Base-by-base conservation (phyloP, 2,888 invertebrate species). In the Tetheella fluctuosa region DNA sequence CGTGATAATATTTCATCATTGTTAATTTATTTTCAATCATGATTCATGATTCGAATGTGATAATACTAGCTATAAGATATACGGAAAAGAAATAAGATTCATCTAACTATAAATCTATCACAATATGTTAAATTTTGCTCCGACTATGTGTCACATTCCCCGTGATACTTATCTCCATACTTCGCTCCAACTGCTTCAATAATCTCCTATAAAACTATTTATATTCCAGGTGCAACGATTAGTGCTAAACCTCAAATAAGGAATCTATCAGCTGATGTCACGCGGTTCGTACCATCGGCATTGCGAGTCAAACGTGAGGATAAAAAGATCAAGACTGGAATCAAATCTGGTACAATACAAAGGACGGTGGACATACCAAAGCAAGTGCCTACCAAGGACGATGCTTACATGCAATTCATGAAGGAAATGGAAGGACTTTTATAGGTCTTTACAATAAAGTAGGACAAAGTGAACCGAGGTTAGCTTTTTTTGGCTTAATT, bases 321-420 rank as follows among this genome's bases (percentile, higher is more conserved):
- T 80, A 96, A 95, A 74, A 95, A 95, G 71, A 88, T 86, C 0
- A 95, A 94, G 72, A 93, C 94, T 15, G 94, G 93, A 52, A 80
- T 89, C 57, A 94, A 94, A 64, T 90, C 94, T 17, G 48, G 48
- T 1, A 89, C 94, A 17, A 85, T 95, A 20, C 85, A 94, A 17
- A 90, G 94, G 64, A 93, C 94, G 52, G 90, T 93, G 1, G 94
- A 94, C 52, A 71, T 89, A 17, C 90, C 91, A 1, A 93, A 93
- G 62, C 93, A 91, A 64, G 85, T 81, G 3, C 95, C 94, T 0
- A 98, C 97, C 62, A 99, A 99, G 85, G 99, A 99, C 83, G 99
- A 99, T 83, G 99, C 99, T 13, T 99, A 99, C 80, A 97, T 98
- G 94, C 98, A 98, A 86, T 99, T 99, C 85, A 99, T 99, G 99